Evolutionary conservation across 2,113 vertebrate species (phyloP).

Genomic region (Triplophysa rosa): DNA sequence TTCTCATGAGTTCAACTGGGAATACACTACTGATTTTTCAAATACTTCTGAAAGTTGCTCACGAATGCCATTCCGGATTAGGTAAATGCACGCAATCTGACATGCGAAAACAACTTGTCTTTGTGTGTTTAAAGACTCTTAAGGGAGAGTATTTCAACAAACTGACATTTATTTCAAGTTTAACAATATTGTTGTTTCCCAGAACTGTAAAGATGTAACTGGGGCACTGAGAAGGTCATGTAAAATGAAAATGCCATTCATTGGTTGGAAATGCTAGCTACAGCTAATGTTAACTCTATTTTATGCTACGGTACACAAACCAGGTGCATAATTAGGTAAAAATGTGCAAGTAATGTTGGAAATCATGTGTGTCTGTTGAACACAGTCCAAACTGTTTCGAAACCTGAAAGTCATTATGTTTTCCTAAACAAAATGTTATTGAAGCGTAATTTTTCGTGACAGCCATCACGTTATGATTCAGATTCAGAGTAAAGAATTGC

Average conservation of each 20-base stretch:
- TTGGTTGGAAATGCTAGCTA: not conserved
- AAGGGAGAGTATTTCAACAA: slow-evolving; percentile 45
- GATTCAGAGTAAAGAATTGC: not conserved
- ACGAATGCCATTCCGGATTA: slow-evolving; percentile 44
- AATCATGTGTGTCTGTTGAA: not conserved
- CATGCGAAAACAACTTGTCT: not conserved
- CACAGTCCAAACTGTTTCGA: not conserved
- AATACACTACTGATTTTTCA: slow-evolving; percentile 41
- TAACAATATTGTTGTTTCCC: slow-evolving; percentile 31
- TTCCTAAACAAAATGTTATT: not conserved
- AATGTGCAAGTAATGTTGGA: not conserved
- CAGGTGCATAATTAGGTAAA: not conserved
- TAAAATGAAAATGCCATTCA: not conserved
- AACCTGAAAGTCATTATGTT: not conserved
- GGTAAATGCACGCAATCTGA: slow-evolving; percentile 30
- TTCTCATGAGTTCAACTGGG: slow-evolving; percentile 41
- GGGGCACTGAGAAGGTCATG: slow-evolving; percentile 7
- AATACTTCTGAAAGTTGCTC: slow-evolving; percentile 32
- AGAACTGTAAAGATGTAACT: slow-evolving; percentile 38
- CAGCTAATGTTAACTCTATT: not conserved
- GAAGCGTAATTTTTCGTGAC: not conserved
- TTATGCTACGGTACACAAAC: not conserved
- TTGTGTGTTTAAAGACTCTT: slow-evolving; percentile 43
- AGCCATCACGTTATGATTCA: slow-evolving; percentile 6
- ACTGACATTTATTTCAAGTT: slow-evolving; percentile 27